A percentile compares a stretch with the other conserved stretches of the same genome.
Evolutionary conservation across 2,797 vertebrate genomes (phyloP).

Genomic region (Bucorvus abyssinicus): DNA sequence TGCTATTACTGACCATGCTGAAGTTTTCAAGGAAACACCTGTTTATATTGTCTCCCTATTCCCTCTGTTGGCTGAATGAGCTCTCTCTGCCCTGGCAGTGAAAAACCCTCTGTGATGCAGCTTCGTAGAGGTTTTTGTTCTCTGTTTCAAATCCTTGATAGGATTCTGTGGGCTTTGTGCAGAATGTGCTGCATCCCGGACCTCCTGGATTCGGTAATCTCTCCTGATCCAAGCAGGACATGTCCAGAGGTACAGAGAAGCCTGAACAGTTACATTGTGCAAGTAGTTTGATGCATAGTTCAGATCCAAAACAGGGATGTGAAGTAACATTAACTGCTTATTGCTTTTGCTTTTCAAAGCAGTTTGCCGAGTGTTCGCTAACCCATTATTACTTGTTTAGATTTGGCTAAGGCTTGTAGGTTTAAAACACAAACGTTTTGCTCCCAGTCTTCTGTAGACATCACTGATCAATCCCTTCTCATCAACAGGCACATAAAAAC

Average conservation of each 20-base stretch:
- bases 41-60: conserved; percentile 55
- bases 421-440: not conserved
- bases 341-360: not conserved
- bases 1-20: conserved; percentile 38
- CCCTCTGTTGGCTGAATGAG: conserved; percentile 1
- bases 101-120: not conserved
- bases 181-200: not conserved
- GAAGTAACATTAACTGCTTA: not conserved
- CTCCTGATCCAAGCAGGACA: not conserved
- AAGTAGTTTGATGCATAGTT: not conserved
- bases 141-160: not conserved
- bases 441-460: not conserved
- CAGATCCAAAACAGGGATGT: not conserved
- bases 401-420: not conserved
- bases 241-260: not conserved
- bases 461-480: not conserved
- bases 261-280: not conserved
- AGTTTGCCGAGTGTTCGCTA: not conserved
- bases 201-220: not conserved
- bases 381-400: not conserved
- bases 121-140: not conserved
- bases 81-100: conserved; percentile 22
- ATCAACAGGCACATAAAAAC: not conserved
- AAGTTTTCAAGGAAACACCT: conserved; percentile 71
- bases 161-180: not conserved